These are phyloP conservation scores for Antennarius striatus DNA, from an alignment of 2,113 vertebrate species.

Conservation along the genomic window DNA sequence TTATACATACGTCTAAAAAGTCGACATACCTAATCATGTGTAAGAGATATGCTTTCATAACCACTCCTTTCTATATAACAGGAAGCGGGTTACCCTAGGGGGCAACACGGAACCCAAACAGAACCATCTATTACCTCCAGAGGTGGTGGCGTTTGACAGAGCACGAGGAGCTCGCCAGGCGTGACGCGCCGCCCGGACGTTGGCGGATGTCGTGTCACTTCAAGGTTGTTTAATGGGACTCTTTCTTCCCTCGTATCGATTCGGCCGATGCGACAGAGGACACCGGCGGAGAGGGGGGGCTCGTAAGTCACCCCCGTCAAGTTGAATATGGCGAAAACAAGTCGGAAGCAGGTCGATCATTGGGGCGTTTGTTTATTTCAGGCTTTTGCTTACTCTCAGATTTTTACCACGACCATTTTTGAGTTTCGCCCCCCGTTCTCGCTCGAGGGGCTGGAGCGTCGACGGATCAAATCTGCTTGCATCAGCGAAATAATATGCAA, in stretches of 20 bases:
- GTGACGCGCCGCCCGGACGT: constrained; percentile 37
- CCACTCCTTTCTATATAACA: constrained; percentile 18
- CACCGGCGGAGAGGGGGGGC: constrained; percentile 11
- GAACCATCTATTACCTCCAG: constrained; percentile 36
- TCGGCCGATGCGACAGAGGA: constrained; percentile 12
- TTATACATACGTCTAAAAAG: too few relatives aligned
- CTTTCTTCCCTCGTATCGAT: constrained; percentile 50
- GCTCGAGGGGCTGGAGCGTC: constrained; percentile 30
- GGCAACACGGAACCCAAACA: constrained; percentile 9
- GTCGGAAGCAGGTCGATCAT: constrained; percentile 36
- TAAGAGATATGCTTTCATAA: constrained; percentile 25
- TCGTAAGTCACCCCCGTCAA: constrained; percentile 16
- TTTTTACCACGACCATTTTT: constrained; percentile 48
- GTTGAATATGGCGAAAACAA: constrained; percentile 28
- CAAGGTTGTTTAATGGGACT: constrained; percentile 56
- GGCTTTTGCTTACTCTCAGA: constrained; percentile 68
- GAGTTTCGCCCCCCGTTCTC: constrained; percentile 52
- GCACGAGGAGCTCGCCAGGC: background rate
- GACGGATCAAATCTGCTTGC: constrained; percentile 44
- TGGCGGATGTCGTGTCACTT: constrained; percentile 43
- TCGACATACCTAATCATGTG: background rate
- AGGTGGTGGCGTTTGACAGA: constrained; percentile 27
- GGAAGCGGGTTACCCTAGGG: constrained; percentile 14
- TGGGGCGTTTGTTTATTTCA: constrained; percentile 51
- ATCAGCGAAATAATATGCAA: constrained; percentile 68